A percentile compares a stretch with the other conserved stretches of the same genome.
Evolutionary conservation across 2,888 invertebrate species (phyloP).

Genomic region (Cryptocheilus praepositus): DNA sequence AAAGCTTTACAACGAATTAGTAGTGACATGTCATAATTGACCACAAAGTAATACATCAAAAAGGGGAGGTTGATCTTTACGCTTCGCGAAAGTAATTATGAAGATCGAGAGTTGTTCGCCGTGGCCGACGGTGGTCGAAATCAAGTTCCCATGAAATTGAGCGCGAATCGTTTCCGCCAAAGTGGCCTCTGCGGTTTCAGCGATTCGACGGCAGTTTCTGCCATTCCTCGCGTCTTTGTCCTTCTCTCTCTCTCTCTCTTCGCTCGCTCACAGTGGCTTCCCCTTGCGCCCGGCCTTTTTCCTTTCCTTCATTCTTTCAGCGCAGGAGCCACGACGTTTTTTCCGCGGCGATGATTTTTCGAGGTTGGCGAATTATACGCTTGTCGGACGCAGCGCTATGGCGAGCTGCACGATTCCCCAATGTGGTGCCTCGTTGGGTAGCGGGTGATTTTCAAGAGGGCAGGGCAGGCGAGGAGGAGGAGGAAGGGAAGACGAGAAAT

Average conservation of each 20-base stretch:
- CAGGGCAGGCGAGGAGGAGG: not conserved
- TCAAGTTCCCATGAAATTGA: conserved; percentile 33
- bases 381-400: conserved; percentile 67
- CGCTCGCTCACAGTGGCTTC: conserved; percentile 2
- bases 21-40: no score
- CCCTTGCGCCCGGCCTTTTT: not conserved
- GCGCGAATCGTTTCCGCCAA: conserved; percentile 21
- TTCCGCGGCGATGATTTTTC: conserved; percentile 64
- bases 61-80: no score
- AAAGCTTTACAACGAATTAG: no score
- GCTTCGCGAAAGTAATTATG: no score
- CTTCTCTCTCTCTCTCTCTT: conserved; percentile 8
- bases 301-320: conserved; percentile 12
- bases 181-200: conserved; percentile 18
- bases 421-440: conserved; percentile 23
- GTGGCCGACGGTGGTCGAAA: conserved; percentile 2
- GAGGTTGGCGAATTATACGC: conserved; percentile 70
- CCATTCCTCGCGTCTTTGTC: not conserved
- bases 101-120: no score
- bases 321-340: conserved; percentile 53
- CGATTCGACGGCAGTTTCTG: conserved; percentile 18
- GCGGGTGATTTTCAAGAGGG: conserved; percentile 13
- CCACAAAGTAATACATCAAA: no score
- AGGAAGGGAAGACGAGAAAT: conserved; percentile 12
- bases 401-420: conserved; percentile 33